These are phyloP conservation scores for Drosophila novamexicana DNA, from an alignment of 1,140 invertebrate species.

Conservation along the genomic window DNA sequence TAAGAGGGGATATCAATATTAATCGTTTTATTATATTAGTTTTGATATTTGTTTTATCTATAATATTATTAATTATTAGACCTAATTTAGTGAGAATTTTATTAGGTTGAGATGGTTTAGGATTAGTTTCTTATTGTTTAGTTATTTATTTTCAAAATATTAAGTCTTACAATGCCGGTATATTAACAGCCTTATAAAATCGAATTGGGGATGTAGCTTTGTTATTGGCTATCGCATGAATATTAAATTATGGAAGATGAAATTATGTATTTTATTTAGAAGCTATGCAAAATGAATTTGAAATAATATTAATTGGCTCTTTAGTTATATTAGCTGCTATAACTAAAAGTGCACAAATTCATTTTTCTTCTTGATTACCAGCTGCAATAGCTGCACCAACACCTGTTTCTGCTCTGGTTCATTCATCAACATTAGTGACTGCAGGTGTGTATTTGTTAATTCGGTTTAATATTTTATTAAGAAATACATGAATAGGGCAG, in stretches of 20 bases:
- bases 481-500: constrained; percentile 63
- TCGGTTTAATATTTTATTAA: constrained; percentile 86
- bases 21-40: constrained; percentile 87
- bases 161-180: constrained; percentile 83
- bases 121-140: constrained; percentile 88
- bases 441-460: constrained; percentile 90
- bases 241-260: constrained; percentile 85
- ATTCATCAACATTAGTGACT: constrained; percentile 88
- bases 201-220: constrained; percentile 87
- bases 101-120: constrained; percentile 89
- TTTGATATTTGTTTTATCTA: constrained; percentile 88
- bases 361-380: constrained; percentile 89
- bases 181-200: constrained; percentile 88
- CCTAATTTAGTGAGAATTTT: constrained; percentile 89
- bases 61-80: constrained; percentile 88
- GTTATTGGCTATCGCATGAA: constrained; percentile 86
- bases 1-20: constrained; percentile 80
- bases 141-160: constrained; percentile 88
- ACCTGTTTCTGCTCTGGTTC: too few species aligned
- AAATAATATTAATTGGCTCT: constrained; percentile 84
- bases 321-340: constrained; percentile 86
- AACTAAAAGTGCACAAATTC: constrained; percentile 91
- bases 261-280: constrained; percentile 85
- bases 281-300: constrained; percentile 84
- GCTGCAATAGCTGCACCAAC: constrained; percentile 86